Base-by-base conservation (phyloP, 2,888 invertebrate species). In the Ophioninae sp. region DNA sequence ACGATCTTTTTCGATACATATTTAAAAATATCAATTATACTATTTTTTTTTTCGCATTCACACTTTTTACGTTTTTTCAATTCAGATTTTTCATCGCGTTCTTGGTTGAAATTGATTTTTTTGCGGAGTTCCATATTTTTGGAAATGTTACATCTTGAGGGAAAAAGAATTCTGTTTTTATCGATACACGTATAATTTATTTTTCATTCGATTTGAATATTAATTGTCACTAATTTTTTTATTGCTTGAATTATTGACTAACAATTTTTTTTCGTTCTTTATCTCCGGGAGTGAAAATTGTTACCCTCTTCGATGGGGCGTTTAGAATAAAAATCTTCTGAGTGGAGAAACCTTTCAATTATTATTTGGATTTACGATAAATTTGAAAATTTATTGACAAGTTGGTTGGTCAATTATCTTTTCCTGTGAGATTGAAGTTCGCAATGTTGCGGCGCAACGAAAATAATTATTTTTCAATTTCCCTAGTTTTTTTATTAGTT, bases 1-100 rank as follows among this genome's bases (percentile, higher is more conserved):
- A 86, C 71, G 79, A 82, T 85, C 76, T 82, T 83, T 83, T 77
- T 51, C 63, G 59, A 72, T 8, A 44, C 9, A 44, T 23, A 2
- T 23, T 8, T 23, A 17, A 6, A 51, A 17, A 13, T 13, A 17
- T 8, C 9, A 51, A 6, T 8, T 17, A 78, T 72, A 76, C 74
- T 72, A 51, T 68, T 73, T 81, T 44, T 59, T 61, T 39, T 58
- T 73, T 65, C 17, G 5, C 17, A 22, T 44, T 13, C 41, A 22
- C 22, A 10, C 30, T 39, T 61, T 23, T 39, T 6, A 69, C 8
- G 9, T 22, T 41, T 7, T 41, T 22, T 17, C 20, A 44, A 56
- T 39, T 6, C 41, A 22, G 1, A 20, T 59, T 8, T 22, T 22
- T 22, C 8, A 9, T 51, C 51, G 51, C 59, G 20, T 10, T 51